A percentile compares a stretch with the other conserved stretches of the same genome.
phyloP scores from a whole-genome alignment of 1,140 invertebrate genomes.

The Drosophila oshimai region DNA sequence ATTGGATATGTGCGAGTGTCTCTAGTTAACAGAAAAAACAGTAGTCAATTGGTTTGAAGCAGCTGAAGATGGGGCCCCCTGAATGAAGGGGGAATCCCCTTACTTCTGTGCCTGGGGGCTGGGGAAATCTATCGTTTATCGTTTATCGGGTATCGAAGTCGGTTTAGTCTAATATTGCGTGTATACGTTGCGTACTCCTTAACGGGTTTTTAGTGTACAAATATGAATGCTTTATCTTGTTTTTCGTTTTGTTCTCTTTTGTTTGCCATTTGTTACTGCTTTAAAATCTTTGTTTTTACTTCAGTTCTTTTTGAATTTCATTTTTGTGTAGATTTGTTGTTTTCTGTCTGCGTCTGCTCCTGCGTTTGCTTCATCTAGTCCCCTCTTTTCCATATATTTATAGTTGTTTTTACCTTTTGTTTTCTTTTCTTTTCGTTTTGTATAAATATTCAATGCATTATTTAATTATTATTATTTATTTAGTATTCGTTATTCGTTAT shows the following conservation, averaged over 20 bases:
- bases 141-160: slow-evolving; percentile 28
- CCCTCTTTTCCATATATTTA: slow-evolving; percentile 2
- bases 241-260: slow-evolving; percentile 26
- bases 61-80: not conserved
- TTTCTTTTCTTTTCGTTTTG: slow-evolving; percentile 14
- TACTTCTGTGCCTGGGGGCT: not conserved
- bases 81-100: not conserved
- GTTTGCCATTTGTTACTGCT: slow-evolving; percentile 69
- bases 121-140: slow-evolving; percentile 15
- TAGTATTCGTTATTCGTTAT: slow-evolving; percentile 65
- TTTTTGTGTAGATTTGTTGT: slow-evolving; percentile 65
- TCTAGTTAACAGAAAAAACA: slow-evolving; percentile 26
- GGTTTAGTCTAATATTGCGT: slow-evolving; percentile 45
- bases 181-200: slow-evolving; percentile 37
- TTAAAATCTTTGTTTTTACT: slow-evolving; percentile 80
- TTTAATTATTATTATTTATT: slow-evolving; percentile 50
- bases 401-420: slow-evolving; percentile 25
- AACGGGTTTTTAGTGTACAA: slow-evolving; percentile 45
- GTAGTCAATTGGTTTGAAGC: slow-evolving; percentile 15
- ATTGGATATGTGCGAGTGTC: slow-evolving; percentile 45
- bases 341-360: slow-evolving; percentile 29
- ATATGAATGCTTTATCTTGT: slow-evolving; percentile 62
- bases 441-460: slow-evolving; percentile 67
- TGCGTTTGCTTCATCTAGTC: slow-evolving; percentile 34
- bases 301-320: slow-evolving; percentile 79